Evolutionary conservation across 2,113 vertebrate species (phyloP), one percentile per base, ranked within the genome.

Genomic region (Nyctibius bracteatus): DNA sequence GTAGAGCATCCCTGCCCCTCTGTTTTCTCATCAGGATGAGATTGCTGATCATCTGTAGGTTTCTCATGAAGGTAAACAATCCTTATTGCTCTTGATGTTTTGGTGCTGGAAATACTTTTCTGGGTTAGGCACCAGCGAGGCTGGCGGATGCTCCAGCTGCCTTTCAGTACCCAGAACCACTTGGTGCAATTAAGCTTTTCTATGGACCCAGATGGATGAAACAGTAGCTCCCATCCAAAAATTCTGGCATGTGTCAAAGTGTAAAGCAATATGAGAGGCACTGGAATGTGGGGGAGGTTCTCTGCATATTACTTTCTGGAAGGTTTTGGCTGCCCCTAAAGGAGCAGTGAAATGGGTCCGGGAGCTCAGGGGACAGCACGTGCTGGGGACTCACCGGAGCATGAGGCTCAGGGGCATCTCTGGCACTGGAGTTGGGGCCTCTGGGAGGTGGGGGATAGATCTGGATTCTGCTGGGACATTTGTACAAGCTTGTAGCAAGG

Each of bases 141-240:
- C 57, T 81, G 79, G 65, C 1, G 19, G 71, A 28, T 89, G 54
- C 66, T 86, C 85, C 85, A 92, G 85, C 88, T 86, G 85, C 84
- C 85, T 86, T 47, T 86, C 75, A 59, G 75, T 39, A 79, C 66
- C 44, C 81, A 79, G 46, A 68, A 54, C 59, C 1, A 1, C 68
- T 55, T 0, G 22, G 57, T 30, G 57, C 71, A 89, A 94, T 86
- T 86, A 79, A 66, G 62, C 33, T 90, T 92, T 88, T 94, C 61
- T 86, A 6, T 86, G 66, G 89, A 92, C 46, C 55, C 94, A 95
- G 94, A 83, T 92, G 92, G 85, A 79, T 61, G 77, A 39, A 90
- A 46, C 51, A 20, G 85, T 8, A 86, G 77, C 44, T 86, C 57
- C 86, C 81, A 59, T 82, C 81, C 85, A 65, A 82, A 89, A 92